phyloP scores from a whole-genome alignment of 35 echinoderm and acorn worm species.

The Diadema setosum region DNA sequence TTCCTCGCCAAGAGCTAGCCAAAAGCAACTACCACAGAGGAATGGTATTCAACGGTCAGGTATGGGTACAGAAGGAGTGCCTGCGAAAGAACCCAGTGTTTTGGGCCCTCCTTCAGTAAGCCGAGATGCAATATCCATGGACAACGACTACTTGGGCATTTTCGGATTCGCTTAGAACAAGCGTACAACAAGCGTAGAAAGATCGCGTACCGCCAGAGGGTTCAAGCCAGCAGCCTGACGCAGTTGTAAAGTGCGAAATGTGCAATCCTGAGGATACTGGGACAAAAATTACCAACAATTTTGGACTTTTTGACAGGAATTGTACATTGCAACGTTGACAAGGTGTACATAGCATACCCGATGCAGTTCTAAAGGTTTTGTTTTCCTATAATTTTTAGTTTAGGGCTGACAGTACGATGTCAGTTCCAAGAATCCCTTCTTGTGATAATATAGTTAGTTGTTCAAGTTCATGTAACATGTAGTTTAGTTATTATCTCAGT shows the following conservation, averaged over 20 bases:
- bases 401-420: too few species aligned
- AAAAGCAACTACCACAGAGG: background rate
- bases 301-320: too few species aligned
- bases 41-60: background rate
- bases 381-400: too few species aligned
- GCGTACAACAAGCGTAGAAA: background rate
- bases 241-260: background rate
- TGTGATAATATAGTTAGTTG: too few species aligned
- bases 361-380: too few species aligned
- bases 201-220: background rate
- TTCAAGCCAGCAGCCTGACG: background rate
- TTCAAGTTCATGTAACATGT: too few species aligned
- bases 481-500: too few species aligned
- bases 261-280: too few species aligned
- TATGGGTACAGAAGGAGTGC: background rate
- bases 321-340: too few species aligned
- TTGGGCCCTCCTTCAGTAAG: background rate
- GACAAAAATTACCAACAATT: too few species aligned
- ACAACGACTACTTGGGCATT: background rate
- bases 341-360: too few species aligned
- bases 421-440: too few species aligned
- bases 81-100: background rate
- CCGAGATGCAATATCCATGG: background rate
- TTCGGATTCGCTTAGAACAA: background rate
- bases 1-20: background rate